Evolutionary conservation across 2,113 vertebrate species (phyloP).

Genomic region (Colius striatus): DNA sequence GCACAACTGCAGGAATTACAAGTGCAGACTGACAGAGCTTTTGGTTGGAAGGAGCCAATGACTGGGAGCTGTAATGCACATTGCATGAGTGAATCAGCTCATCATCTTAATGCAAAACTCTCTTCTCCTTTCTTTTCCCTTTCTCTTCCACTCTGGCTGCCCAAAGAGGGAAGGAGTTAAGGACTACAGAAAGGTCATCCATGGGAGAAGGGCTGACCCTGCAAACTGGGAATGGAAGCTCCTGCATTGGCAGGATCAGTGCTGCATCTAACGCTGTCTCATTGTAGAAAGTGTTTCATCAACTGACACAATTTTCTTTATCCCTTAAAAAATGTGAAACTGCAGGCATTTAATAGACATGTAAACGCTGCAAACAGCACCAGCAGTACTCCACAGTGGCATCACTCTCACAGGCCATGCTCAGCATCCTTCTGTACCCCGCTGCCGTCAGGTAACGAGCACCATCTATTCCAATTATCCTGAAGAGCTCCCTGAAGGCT

Average conservation of each 20-base stretch:
- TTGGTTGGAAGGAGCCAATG: neutral
- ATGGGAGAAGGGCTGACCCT: neutral
- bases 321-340: neutral
- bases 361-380: neutral
- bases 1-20: neutral
- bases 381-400: neutral
- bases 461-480: neutral
- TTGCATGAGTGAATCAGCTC: neutral
- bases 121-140: neutral
- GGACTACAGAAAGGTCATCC: neutral
- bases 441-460: neutral
- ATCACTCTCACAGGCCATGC: neutral
- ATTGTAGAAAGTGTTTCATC: neutral
- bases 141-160: neutral
- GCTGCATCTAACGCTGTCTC: neutral
- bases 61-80: neutral
- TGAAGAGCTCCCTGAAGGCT: neutral
- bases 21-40: neutral
- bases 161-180: neutral
- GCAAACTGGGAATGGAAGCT: neutral
- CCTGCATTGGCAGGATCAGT: neutral
- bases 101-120: neutral
- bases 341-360: neutral
- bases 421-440: neutral
- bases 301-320: neutral